These are phyloP conservation scores for Strigamia transsilvanica DNA, from an alignment of 2,888 invertebrate genomes.

Conservation along the genomic window DNA sequence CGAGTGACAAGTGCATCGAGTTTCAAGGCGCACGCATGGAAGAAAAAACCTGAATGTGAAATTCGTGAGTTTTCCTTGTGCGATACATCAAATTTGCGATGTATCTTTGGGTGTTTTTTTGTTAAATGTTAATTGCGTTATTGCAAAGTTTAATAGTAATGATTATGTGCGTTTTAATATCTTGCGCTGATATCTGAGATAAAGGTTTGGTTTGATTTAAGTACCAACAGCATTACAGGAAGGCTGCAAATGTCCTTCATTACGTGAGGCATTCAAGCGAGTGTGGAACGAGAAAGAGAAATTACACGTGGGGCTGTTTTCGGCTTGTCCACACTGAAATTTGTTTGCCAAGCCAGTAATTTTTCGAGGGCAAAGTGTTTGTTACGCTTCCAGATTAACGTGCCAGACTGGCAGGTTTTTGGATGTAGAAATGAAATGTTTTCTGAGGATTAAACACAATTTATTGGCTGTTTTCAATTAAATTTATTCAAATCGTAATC, in stretches of 20 bases:
- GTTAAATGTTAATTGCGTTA: no score
- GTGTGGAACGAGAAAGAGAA: not conserved
- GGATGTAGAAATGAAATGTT: no score
- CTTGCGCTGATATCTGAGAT: no score
- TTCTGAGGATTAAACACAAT: no score
- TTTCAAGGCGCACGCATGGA: not conserved
- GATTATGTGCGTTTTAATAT: no score
- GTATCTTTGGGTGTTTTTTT: no score
- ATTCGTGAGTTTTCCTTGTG: not conserved
- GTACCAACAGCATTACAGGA: not conserved
- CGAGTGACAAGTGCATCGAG: constrained; percentile 34
- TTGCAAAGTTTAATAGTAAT: no score
- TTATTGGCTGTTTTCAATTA: no score
- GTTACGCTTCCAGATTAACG: not conserved
- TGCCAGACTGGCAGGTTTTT: no score
- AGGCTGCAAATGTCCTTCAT: not conserved
- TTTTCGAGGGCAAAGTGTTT: not conserved
- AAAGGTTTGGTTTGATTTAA: not conserved
- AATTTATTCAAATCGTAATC: no score
- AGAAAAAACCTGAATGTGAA: not conserved
- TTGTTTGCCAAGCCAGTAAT: not conserved
- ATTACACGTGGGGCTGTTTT: not conserved
- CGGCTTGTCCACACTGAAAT: not conserved
- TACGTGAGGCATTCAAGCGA: not conserved
- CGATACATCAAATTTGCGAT: not conserved